Conservation (phyloP, 2,888 invertebrate species). For the Drosophila austrosaltans region DNA sequence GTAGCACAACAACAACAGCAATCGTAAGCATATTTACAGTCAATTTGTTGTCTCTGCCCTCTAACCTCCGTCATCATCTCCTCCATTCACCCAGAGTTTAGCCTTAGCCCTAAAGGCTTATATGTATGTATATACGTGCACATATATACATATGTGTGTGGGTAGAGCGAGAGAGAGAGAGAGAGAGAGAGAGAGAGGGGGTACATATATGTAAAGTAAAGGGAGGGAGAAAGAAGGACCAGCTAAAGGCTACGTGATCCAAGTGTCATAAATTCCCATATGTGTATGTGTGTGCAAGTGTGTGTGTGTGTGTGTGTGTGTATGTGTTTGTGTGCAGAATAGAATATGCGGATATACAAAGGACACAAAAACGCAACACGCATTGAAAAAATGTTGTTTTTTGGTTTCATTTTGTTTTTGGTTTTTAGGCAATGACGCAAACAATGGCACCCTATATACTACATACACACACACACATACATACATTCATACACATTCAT, state of each 20-base stretch:
- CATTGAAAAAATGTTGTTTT: slow-evolving; percentile 31
- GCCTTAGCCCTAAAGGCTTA: slow-evolving; percentile 39
- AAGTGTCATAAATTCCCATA: slow-evolving; percentile 57
- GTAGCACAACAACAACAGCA: slow-evolving; percentile 48
- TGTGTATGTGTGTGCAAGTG: slow-evolving; percentile 6
- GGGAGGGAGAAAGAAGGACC: background rate
- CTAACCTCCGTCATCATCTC: background rate
- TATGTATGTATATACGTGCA: slow-evolving; percentile 8
- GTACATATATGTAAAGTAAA: background rate
- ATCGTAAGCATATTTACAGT: slow-evolving; percentile 73
- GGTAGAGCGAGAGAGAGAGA: background rate
- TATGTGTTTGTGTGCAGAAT: slow-evolving; percentile 4
- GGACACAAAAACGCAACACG: slow-evolving; percentile 33
- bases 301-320: background rate
- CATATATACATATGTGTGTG: background rate
- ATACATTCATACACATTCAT: too few species aligned
- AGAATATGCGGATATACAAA: slow-evolving; percentile 25
- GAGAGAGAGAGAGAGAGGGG: background rate
- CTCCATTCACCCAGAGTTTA: slow-evolving; percentile 1
- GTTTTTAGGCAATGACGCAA: slow-evolving; percentile 13
- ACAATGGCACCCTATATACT: slow-evolving; percentile 1
- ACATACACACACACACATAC: too few species aligned
- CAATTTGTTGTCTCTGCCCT: slow-evolving; percentile 58
- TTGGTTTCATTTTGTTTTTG: slow-evolving; percentile 11
- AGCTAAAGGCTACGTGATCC: slow-evolving; percentile 46